These are phyloP conservation scores for Botia kubotai DNA, from an alignment of 2,797 vertebrate genomes.

Conservation along the genomic window DNA sequence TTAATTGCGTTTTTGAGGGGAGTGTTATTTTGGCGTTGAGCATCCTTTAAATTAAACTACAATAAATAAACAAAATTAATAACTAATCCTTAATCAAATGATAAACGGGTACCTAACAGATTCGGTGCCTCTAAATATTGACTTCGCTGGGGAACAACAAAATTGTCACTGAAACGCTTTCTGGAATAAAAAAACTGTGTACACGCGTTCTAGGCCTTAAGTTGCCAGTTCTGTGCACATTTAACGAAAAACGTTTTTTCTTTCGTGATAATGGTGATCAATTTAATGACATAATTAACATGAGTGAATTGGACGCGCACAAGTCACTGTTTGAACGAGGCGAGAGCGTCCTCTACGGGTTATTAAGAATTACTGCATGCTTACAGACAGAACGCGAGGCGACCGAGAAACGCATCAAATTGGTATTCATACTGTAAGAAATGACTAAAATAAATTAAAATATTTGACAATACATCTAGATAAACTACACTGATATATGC, in stretches of 20 bases:
- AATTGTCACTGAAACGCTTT: not conserved
- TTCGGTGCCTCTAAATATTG: not conserved
- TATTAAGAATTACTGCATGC: slow-evolving; percentile 58
- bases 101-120: not conserved
- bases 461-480: not conserved
- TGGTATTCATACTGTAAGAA: not conserved
- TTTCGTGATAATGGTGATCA: not conserved
- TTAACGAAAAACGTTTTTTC: not conserved
- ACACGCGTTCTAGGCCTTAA: not conserved
- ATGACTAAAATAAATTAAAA: not conserved
- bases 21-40: not conserved
- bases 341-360: slow-evolving; percentile 77
- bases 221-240: not conserved
- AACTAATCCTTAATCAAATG: not conserved
- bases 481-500: not conserved
- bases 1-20: not conserved
- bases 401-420: not conserved
- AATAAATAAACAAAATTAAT: not conserved
- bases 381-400: not conserved
- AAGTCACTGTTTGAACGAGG: slow-evolving; percentile 16
- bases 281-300: slow-evolving; percentile 42
- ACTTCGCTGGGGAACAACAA: not conserved
- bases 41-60: not conserved
- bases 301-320: not conserved
- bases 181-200: not conserved